Evolutionary conservation across 1,140 invertebrate species (phyloP).

Genomic region (Nebria ingens): DNA sequence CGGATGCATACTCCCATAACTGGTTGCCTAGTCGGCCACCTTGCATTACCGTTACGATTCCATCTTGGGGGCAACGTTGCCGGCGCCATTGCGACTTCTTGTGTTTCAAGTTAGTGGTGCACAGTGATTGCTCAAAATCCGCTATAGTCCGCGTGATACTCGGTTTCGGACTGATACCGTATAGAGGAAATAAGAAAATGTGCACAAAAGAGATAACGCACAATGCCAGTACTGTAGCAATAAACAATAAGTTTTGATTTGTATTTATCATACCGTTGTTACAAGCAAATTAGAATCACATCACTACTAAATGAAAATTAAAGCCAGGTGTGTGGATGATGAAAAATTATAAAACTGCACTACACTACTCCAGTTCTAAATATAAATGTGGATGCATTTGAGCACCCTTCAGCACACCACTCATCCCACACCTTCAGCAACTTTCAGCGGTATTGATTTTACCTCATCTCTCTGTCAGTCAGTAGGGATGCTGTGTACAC

Average conservation of each 20-base stretch:
- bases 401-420: too few relatives aligned
- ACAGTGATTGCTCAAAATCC: conserved; percentile 44
- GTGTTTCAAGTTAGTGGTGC: conserved; percentile 38
- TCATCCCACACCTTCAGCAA: neutral
- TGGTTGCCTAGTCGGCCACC: conserved; percentile 51
- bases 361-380: neutral
- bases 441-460: neutral
- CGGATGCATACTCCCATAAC: conserved; percentile 53
- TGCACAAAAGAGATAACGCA: conserved; percentile 48
- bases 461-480: neutral
- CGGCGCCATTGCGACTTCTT: conserved; percentile 27
- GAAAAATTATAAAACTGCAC: neutral
- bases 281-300: neutral
- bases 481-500: too few relatives aligned
- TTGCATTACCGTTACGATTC: conserved; percentile 36
- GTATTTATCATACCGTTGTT: conserved; percentile 27
- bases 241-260: conserved; percentile 43
- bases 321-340: neutral
- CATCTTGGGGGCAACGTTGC: conserved; percentile 28
- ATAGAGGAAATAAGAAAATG: conserved; percentile 50
- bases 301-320: neutral
- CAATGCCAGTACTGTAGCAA: conserved; percentile 45
- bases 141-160: conserved; percentile 33
- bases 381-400: neutral
- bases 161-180: conserved; percentile 36